Evolutionary conservation across 2,888 invertebrate species (phyloP).

Genomic region (Notodonta dromedarius): DNA sequence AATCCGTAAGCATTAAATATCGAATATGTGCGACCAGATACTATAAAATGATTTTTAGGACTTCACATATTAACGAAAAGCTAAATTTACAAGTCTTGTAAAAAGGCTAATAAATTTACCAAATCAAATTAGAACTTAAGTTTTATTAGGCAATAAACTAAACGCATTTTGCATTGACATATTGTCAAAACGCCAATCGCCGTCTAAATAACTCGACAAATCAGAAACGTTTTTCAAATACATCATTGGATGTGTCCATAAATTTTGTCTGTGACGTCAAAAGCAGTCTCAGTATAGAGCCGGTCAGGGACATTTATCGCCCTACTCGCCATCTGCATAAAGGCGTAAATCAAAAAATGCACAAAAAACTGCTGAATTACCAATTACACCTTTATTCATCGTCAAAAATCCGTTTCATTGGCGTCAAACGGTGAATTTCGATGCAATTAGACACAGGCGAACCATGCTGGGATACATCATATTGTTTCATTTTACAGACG

Average conservation of each 20-base stretch:
- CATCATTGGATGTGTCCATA: conserved; percentile 52
- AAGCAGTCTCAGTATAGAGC: conserved; percentile 32
- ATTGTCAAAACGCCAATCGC: conserved; percentile 48
- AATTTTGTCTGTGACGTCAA: conserved; percentile 56
- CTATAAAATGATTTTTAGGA: neutral
- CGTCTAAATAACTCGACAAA: conserved; percentile 56
- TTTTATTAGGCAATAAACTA: conserved; percentile 42
- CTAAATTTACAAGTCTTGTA: conserved; percentile 20
- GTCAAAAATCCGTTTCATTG: conserved; percentile 51
- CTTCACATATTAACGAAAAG: conserved; percentile 4
- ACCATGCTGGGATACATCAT: conserved; percentile 52
- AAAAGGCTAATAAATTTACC: conserved; percentile 33
- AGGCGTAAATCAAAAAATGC: conserved; percentile 20
- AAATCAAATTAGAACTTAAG: conserved; percentile 36
- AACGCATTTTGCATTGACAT: conserved; percentile 34
- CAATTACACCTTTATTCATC: conserved; percentile 57
- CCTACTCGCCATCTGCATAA: conserved; percentile 21
- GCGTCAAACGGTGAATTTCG: conserved; percentile 44
- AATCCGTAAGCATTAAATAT: neutral
- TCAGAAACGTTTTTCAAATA: conserved; percentile 46
- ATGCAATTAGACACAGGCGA: conserved; percentile 63
- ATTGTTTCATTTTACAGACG: conserved; percentile 50
- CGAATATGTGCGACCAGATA: neutral
- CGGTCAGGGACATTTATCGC: conserved; percentile 14
- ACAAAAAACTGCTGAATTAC: conserved; percentile 56